Evolutionary conservation across 2,888 invertebrate species (phyloP).

Genomic region (Ectemnius cavifrons): DNA sequence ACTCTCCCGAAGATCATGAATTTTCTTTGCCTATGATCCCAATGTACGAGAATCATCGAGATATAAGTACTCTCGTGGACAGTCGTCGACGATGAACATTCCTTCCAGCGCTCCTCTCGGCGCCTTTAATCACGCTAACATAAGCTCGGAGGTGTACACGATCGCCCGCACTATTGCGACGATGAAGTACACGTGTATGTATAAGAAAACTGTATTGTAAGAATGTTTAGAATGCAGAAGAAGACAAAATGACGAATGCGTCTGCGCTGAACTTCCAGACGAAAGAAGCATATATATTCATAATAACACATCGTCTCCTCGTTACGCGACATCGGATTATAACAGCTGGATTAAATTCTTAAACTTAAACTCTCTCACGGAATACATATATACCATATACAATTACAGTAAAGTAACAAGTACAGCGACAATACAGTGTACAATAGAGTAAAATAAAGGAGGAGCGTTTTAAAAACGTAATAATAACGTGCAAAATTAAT

Average conservation of each 20-base stretch:
- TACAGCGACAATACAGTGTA: slow-evolving; percentile 15
- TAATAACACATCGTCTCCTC: not conserved
- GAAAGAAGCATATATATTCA: not conserved
- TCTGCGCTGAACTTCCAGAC: not conserved
- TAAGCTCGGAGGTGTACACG: slow-evolving; percentile 13
- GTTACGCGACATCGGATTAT: slow-evolving; percentile 4
- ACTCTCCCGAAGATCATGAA: slow-evolving; percentile 8
- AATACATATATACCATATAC: slow-evolving; percentile 11
- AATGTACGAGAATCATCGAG: slow-evolving; percentile 15
- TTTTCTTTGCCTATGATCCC: too few species aligned
- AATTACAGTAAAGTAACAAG: slow-evolving; percentile 25
- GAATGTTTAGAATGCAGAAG: slow-evolving; percentile 7
- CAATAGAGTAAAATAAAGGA: slow-evolving; percentile 9
- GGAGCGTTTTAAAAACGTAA: not conserved
- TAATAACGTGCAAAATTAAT: slow-evolving; percentile 9
- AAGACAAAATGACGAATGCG: not conserved
- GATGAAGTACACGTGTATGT: not conserved
- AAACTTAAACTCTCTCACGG: slow-evolving; percentile 1
- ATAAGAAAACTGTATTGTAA: not conserved
- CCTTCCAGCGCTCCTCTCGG: slow-evolving; percentile 29
- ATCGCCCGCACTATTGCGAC: not conserved
- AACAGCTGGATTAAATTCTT: slow-evolving; percentile 7
- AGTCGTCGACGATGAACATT: slow-evolving; percentile 40
- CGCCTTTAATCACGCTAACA: slow-evolving; percentile 34
- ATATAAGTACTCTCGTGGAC: slow-evolving; percentile 21